Evolutionary conservation across 2,113 vertebrate species (phyloP).

Genomic region (Oncorhynchus tshawytscha): DNA sequence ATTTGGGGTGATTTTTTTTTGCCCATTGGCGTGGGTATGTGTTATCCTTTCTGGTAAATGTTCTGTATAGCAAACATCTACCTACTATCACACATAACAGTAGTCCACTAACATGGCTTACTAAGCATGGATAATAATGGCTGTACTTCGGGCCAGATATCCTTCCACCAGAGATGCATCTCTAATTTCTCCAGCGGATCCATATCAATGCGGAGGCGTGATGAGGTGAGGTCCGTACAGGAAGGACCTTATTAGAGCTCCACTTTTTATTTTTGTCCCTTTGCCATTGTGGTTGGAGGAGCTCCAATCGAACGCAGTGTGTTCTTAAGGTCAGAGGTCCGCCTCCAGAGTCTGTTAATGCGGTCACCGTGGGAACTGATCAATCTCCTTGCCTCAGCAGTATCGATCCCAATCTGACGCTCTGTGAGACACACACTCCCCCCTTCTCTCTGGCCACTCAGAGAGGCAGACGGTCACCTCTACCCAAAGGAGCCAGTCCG

Average conservation of each 20-base stretch:
- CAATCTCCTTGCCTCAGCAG: constrained; percentile 83
- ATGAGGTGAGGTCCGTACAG: background rate
- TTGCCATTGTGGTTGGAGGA: constrained; percentile 34
- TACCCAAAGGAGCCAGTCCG: background rate
- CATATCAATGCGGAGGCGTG: background rate
- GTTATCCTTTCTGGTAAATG: too few relatives aligned
- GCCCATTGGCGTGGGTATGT: too few relatives aligned
- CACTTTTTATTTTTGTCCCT: constrained; percentile 31
- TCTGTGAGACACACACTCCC: constrained; percentile 51
- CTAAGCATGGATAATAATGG: too few relatives aligned
- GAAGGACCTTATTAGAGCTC: constrained; percentile 30
- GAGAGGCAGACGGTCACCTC: background rate
- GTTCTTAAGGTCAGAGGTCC: constrained; percentile 81
- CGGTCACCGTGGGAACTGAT: constrained; percentile 84
- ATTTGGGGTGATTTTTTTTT: too few relatives aligned
- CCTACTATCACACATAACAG: too few relatives aligned
- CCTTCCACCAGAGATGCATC: background rate
- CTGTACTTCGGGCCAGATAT: too few relatives aligned
- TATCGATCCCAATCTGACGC: constrained; percentile 76
- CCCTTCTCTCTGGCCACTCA: background rate
- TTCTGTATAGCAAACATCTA: too few relatives aligned
- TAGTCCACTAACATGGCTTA: background rate
- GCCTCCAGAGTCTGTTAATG: constrained; percentile 82
- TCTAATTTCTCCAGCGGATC: constrained; percentile 21
- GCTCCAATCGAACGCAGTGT: constrained; percentile 72